phyloP scores from a whole-genome alignment of 2,797 vertebrate genomes.

The Sebastes elongatus region DNA sequence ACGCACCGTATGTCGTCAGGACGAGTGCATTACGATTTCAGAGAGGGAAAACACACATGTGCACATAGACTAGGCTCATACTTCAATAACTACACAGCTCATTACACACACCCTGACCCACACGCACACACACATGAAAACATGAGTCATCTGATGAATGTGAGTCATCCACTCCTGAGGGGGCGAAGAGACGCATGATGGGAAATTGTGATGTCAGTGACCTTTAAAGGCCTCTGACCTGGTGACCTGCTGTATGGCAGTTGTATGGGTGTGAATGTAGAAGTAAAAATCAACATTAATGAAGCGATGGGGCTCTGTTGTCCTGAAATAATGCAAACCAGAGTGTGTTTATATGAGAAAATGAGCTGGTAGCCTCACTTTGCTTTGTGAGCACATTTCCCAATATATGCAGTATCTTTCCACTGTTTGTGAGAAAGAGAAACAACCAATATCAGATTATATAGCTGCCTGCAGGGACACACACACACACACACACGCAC shows the following conservation, averaged over 20 bases:
- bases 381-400: conserved; percentile 17
- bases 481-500: neutral
- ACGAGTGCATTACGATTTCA: conserved; percentile 56
- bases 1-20: conserved; percentile 81
- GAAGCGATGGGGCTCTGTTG: neutral
- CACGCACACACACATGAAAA: conserved; percentile 9
- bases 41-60: neutral
- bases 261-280: neutral
- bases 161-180: conserved; percentile 56
- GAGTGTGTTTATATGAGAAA: neutral
- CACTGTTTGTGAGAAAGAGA: neutral
- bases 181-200: conserved; percentile 31
- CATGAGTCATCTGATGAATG: conserved; percentile 64
- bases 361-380: neutral
- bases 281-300: neutral
- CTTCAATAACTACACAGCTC: neutral
- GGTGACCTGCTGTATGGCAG: conserved; percentile 25
- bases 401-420: neutral
- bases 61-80: neutral
- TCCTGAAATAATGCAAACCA: neutral
- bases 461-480: neutral
- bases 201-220: conserved; percentile 43
- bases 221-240: conserved; percentile 31
- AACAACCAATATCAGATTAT: conserved; percentile 3
- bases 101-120: neutral